Evolutionary conservation across 2,113 vertebrate genomes (phyloP), one percentile per base, ranked within the genome.

Genomic region (Sinocyclocheilus rhinocerous): DNA sequence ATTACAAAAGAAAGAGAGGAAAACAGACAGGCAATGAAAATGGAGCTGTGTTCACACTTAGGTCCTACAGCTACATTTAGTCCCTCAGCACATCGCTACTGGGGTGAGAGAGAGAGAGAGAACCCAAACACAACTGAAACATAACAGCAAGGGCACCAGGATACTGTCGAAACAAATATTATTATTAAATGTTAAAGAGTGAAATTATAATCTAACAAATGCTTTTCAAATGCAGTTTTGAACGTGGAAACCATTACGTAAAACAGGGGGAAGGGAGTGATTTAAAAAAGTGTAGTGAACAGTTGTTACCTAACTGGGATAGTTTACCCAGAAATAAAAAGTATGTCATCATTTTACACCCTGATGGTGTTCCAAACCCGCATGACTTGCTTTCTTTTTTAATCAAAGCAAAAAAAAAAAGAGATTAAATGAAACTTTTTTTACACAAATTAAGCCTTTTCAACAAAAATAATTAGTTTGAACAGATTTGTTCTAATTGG

Each of bases 31-130:
- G 76, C 24, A 70, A 24, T n/a, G 73, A 48, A 76, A 70, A 52
- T 22, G 65, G 80, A 83, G 70, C 75, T 76, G 86, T 29, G 84
- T 84, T 87, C 83, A 87, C 50, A 84, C 81, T 84, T 29, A 57
- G 29, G 83, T 59, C 84, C 57, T 26, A 70, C 29, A 65, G 48
- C 20, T 61, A 69, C 81, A 70, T 70, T 57, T 72, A 57, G 50
- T 87, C 67, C 50, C 42, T 84, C 52, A 76, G 12, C 76, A 61
- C 67, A 45, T 39, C 45, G 36, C 76, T 84, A 73, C 73, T 80
- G 65, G 22, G 22, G 29, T 36, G 67, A 18, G 29, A 39, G 26
- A 12, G 29, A 39, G 26, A 12, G 22, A 72, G 50, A 73, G 29
- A 83, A 72, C n/a, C n/a, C 42, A 82, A 69, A 82, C 81, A 84